Evolutionary conservation across 2,113 vertebrate genomes (phyloP), one percentile per base, ranked within the genome.

Genomic region (Dicentrarchus labrax): DNA sequence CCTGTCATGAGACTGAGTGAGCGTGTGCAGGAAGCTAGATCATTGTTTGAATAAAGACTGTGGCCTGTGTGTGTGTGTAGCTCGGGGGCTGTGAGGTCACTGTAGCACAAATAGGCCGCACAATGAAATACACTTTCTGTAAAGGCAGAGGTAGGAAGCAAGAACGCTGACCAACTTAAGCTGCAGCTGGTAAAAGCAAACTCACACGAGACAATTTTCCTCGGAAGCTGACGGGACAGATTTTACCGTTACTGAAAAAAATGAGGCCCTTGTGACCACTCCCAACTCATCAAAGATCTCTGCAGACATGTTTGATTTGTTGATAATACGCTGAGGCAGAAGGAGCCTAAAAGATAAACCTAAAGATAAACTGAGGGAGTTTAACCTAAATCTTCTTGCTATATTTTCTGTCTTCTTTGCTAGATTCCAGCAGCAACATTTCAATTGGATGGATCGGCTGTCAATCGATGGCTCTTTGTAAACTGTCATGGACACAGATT

Each of bases 1-100:
- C 65, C 65, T 75, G 89, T 93, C 91, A 92, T 92, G 74, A 90
- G 91, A 90, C 87, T 78, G 82, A 79, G 75, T 68, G 82, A 87
- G 87, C 7, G 38, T 76, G 71, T 80, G 84, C 85, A 90, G 83
- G 82, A 90, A 82, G 84, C 88, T 79, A 36, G 68, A 86, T 90
- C 80, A 82, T 75, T 83, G 80, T 85, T 71, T 84, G 60, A 88
- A 76, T 75, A 61, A 83, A 85, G 83, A 88, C 87, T 69, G 73
- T 80, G 64, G 76, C 4, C 65, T 86, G 41, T 53, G 13, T 50
- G 64, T 68, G 72, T 56, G 81, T 59, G 65, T 48, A 39, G 39
- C 78, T 73, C 4, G 21, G 47, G 76, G 86, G 88, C 72, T 50
- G 24, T 86, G 80, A 85, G 76, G 81, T 89, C 88, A 88, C 62